A percentile compares a stretch with the other conserved stretches of the same genome.
These are phyloP conservation scores for Anticlea derivata DNA, from an alignment of 2,888 invertebrate species.

Conservation along the genomic window DNA sequence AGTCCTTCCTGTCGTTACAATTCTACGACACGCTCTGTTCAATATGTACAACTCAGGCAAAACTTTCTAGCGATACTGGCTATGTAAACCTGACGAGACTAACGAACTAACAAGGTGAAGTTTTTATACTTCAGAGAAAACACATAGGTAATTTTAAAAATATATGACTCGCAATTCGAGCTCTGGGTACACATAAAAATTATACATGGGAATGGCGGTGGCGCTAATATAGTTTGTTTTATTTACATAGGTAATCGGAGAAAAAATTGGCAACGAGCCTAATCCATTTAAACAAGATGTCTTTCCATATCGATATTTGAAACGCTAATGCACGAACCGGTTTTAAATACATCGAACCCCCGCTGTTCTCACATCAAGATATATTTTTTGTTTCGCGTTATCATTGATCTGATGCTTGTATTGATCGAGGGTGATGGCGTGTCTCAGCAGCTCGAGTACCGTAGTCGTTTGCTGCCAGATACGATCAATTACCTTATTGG, in stretches of 20 bases:
- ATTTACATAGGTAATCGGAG: conserved; percentile 66
- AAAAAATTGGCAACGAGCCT: conserved; percentile 74
- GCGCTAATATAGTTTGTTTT: conserved; percentile 66
- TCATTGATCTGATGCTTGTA: conserved; percentile 29
- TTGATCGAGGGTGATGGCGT: conserved; percentile 32
- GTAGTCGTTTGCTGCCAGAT: conserved; percentile 43
- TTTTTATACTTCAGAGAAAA: conserved; percentile 21
- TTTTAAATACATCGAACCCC: conserved; percentile 41
- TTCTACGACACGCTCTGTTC: conserved; percentile 18
- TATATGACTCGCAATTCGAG: conserved; percentile 36
- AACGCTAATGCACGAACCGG: conserved; percentile 59
- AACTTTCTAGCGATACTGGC: conserved; percentile 54
- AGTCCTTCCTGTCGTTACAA: conserved; percentile 50
- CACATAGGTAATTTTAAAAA: conserved; percentile 33
- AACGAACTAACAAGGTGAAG: conserved; percentile 10
- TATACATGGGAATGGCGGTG: conserved; percentile 47
- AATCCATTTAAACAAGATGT: conserved; percentile 48
- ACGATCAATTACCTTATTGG: conserved; percentile 49
- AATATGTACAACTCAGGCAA: conserved; percentile 11
- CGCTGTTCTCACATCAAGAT: not conserved
- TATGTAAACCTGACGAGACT: conserved; percentile 30
- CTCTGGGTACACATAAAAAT: conserved; percentile 52
- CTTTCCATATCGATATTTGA: conserved; percentile 53
- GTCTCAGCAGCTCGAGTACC: conserved; percentile 37
- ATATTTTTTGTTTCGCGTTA: conserved; percentile 14